These are phyloP conservation scores for Ploceus nigricollis DNA, from an alignment of 2,113 vertebrate genomes.

Conservation along the genomic window DNA sequence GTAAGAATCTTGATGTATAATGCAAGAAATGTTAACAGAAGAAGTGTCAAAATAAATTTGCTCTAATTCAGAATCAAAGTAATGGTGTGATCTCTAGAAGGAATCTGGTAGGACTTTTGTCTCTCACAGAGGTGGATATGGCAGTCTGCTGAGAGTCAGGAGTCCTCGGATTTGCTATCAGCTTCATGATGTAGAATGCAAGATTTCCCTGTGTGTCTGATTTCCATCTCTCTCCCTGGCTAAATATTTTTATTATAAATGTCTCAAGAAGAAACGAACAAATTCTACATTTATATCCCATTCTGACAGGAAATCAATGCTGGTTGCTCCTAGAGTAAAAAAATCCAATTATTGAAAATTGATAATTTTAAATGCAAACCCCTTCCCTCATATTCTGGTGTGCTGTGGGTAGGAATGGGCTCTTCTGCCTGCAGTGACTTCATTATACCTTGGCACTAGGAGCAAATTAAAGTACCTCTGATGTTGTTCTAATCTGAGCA, in stretches of 20 bases:
- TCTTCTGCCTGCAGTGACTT: not conserved
- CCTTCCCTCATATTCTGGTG: not conserved
- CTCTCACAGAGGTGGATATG: not conserved
- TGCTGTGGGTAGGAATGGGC: not conserved
- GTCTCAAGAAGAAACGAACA: not conserved
- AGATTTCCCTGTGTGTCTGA: not conserved
- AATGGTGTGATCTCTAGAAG: not conserved
- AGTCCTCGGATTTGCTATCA: not conserved
- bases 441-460: not conserved
- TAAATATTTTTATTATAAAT: not conserved
- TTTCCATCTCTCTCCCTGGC: not conserved
- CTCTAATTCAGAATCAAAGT: not conserved
- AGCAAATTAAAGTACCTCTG: not conserved
- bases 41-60: not conserved
- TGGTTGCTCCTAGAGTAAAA: not conserved
- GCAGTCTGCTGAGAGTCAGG: not conserved
- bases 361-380: not conserved
- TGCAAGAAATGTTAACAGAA: not conserved
- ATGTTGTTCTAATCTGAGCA: not conserved
- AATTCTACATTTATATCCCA: not conserved
- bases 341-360: not conserved
- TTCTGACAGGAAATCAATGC: not conserved
- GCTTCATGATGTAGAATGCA: not conserved
- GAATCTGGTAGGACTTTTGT: not conserved
- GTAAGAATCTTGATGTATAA: not conserved